Evolutionary conservation across 2,797 vertebrate genomes (phyloP), one percentile per base, ranked within the genome.

Genomic region (Catharus ustulatus): DNA sequence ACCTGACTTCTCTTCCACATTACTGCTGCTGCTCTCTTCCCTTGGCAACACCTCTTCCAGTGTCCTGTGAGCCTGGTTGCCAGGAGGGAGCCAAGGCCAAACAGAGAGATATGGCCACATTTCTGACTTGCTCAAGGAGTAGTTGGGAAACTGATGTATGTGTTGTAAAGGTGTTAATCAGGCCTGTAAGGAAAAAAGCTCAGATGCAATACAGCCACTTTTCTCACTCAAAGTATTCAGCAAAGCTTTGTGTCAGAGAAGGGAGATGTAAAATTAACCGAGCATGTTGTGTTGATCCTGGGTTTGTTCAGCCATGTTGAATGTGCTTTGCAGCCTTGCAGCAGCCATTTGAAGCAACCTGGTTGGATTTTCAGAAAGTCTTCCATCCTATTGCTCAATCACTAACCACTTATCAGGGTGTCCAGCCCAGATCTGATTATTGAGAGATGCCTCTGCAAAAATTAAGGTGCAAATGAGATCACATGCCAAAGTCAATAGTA

Each of bases 261-360:
- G 19, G 4, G n/a, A 76, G 29, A 27, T 48, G 43, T 51, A 34
- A 89, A 83, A 71, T 10, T 26, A 71, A 74, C 24, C 29, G 30
- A 40, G 11, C 1, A 1, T 17, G 4, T 11, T 48, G 30, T 40
- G 24, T 30, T 69, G 3, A 1, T 49, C 3, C 1, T 62, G 38
- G 17, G 6, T 55, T 2, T 0, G 5, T 46, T 30, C 30, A 87
- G 23, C 40, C 10, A 2, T 30, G 26, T 23, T 38, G 21, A 27
- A 38, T 4, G 14, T 1, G 2, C 26, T 68, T 86, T 84, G 66
- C 57, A 59, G n/a, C 14, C 22, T 52, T n/a, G 13, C 8, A 17
- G 18, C 15, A 4, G 24, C 87, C 22, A 51, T 84, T 29, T 71
- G 23, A 84, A 91, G 27, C 13, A 77, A 32, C 10, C 6, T 32